These are phyloP conservation scores for Calameuta filiformis DNA, from an alignment of 2,888 invertebrate genomes.

Conservation along the genomic window DNA sequence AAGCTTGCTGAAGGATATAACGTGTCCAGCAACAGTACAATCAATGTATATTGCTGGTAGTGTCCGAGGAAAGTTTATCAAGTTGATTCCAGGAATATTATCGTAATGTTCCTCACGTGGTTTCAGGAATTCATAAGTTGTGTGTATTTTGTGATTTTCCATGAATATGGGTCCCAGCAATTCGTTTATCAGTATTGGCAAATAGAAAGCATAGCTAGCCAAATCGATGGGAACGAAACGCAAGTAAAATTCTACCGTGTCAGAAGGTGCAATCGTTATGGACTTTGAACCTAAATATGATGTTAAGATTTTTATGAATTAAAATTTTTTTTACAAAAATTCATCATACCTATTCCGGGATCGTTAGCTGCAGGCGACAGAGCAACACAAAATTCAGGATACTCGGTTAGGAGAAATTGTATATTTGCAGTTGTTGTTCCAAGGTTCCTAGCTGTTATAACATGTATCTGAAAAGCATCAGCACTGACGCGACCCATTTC, in stretches of 20 bases:
- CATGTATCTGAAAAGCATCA: constrained; percentile 49
- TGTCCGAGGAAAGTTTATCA: constrained; percentile 24
- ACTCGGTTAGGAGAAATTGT: constrained; percentile 54
- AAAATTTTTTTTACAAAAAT: neutral
- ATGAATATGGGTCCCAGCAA: constrained; percentile 70
- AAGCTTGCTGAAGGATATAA: constrained; percentile 39
- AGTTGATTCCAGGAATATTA: neutral
- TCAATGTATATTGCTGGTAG: constrained; percentile 36
- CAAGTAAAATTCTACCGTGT: constrained; percentile 53
- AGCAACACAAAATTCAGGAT: constrained; percentile 58
- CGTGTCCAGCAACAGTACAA: constrained; percentile 36
- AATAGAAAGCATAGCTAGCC: constrained; percentile 70
- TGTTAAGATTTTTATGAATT: neutral
- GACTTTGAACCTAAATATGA: constrained; percentile 13
- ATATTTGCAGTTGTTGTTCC: constrained; percentile 46
- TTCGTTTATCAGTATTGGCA: constrained; percentile 72
- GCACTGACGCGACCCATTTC: constrained; percentile 67
- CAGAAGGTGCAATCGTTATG: constrained; percentile 45
- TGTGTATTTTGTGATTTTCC: constrained; percentile 42
- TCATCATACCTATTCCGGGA: constrained; percentile 24
- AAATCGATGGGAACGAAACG: constrained; percentile 65
- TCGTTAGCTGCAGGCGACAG: constrained; percentile 21
- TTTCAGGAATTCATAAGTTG: constrained; percentile 34
- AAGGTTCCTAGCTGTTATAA: constrained; percentile 53
- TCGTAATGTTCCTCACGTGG: constrained; percentile 19